Conservation (phyloP, 2,888 invertebrate species). For the Eledona agricola region DNA sequence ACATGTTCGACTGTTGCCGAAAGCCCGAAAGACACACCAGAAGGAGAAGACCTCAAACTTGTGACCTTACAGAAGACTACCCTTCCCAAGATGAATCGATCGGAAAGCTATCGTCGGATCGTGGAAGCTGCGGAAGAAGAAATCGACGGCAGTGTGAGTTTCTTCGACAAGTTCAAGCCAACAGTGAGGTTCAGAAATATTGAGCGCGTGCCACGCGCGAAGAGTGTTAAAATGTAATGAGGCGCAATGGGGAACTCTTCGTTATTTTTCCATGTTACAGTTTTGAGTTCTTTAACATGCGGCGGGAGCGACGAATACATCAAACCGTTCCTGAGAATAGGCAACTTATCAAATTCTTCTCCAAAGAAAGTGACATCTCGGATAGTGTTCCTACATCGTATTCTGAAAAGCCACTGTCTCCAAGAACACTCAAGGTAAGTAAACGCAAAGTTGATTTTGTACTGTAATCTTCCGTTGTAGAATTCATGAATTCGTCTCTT, state of each 20-base stretch:
- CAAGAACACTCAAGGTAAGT: constrained; percentile 67
- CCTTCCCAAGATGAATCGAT: constrained; percentile 66
- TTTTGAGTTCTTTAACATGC: constrained; percentile 64
- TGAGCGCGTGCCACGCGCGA: constrained; percentile 58
- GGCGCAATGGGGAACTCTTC: not conserved
- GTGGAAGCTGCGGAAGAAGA: constrained; percentile 57
- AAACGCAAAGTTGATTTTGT: too few species aligned
- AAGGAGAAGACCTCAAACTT: constrained; percentile 55
- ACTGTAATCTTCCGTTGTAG: too few species aligned
- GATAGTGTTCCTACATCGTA: constrained; percentile 60
- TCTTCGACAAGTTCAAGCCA: constrained; percentile 60
- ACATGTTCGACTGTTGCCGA: constrained; percentile 64
- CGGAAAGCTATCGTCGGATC: constrained; percentile 63
- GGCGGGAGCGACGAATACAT: constrained; percentile 62
- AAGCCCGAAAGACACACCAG: constrained; percentile 48
- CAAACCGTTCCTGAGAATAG: constrained; percentile 61
- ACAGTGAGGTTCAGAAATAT: constrained; percentile 60
- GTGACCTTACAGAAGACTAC: constrained; percentile 61
- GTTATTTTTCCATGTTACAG: constrained; percentile 50
- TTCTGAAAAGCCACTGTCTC: constrained; percentile 65
- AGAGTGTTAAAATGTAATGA: constrained; percentile 57
- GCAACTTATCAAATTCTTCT: constrained; percentile 62
- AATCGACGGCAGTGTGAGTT: constrained; percentile 52
- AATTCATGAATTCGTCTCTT: too few species aligned
- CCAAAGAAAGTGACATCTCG: constrained; percentile 54